Base-by-base conservation (phyloP, 2,113 vertebrate genomes). In the Lucifuga dentata region DNA sequence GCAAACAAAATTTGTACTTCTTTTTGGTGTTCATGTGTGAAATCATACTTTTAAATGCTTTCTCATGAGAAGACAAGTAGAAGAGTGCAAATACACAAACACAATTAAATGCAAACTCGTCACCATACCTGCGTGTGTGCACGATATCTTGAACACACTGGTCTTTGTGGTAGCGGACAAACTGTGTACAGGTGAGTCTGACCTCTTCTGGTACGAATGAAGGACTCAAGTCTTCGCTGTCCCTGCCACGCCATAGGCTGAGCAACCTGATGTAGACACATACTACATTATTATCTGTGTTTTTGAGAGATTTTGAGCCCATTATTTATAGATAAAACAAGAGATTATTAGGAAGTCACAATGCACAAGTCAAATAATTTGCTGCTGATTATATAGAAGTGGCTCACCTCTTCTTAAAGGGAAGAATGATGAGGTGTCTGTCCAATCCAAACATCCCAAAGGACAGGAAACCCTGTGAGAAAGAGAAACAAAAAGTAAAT, bases 381-480 rank as follows among this genome's bases (percentile, higher is more conserved):
- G 7, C 38, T 40, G 38, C 16, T 43, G 29, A 16, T 13, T n/a
- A 33, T n/a, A n/a, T 4, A 19, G 15, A 36, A n/a, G 29, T 1
- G 19, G 9, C 62, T 92, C 90, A 98, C 97, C 95, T 96, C 90
- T 95, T 94, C 90, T 96, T 99, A 91, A 97, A 99, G 12, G 98
- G 96, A 5, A 96, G 79, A 81, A 98, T 95, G 80, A 99, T 96
- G 89, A 99, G 93, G 85, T 97, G 96, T 79, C 95, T 96, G 89
- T 99, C 98, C 87, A 99, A 88, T 52, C 97, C 98, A 84, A 99
- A 99, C 85, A 99, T 95, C 76, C 94, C 94, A 85, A 99, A 99
- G 7, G 95, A 97, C 86, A 99, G 93, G 79, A 99, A 98, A 52
- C 97, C 97, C 97, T 99, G 85, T 2, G 61, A 36, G 67, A 35